Evolutionary conservation across 1,140 invertebrate genomes (phyloP), one percentile per base, ranked within the genome.

Genomic region (Diorhabda carinulata): DNA sequence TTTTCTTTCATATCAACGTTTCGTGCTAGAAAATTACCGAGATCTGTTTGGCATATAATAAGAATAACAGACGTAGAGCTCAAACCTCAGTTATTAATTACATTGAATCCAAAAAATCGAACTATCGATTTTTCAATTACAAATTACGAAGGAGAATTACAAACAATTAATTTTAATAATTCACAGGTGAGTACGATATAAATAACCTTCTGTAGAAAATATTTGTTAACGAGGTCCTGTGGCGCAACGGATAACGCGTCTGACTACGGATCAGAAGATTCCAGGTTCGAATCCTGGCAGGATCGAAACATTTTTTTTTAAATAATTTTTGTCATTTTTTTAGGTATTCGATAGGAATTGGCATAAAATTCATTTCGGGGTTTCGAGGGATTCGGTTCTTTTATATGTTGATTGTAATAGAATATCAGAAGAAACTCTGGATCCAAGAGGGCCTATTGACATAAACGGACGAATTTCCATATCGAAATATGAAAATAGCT

Each of bases 291-390:
- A 87, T 87, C 86, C 85, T 86, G 85, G 85, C 86, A 85, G 82
- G 85, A 83, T 86, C 84, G 84, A 0, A 0, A 70, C 72, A 69
- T 70, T 78, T 79, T 80, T 81, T 52, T 52, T 52, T 52, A 8
- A 2, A 8, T 52, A 1, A 69, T 70, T 78, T 79, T 80, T 81
- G 81, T 64, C 73, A 69, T 74, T 61, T 64, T 83, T 83, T 5
- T 79, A 91, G 89, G 81, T 92, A n/a, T 92, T 93, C 77, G 86
- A 89, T 73, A 86, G 85, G 64, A 86, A 88, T 59, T 94, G 92
- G 92, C 92, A 94, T 76, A 94, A 94, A 82, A 82, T 94, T 4
- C 90, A 93, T 76, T 85, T 93, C 67, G 89, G 90, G 3, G 85
- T 93, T 2, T 88, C 86, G 65, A 83, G 87, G 68, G 86, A 91